Evolutionary conservation across 2,888 invertebrate species (phyloP).

Genomic region (Tiliacea aurago): DNA sequence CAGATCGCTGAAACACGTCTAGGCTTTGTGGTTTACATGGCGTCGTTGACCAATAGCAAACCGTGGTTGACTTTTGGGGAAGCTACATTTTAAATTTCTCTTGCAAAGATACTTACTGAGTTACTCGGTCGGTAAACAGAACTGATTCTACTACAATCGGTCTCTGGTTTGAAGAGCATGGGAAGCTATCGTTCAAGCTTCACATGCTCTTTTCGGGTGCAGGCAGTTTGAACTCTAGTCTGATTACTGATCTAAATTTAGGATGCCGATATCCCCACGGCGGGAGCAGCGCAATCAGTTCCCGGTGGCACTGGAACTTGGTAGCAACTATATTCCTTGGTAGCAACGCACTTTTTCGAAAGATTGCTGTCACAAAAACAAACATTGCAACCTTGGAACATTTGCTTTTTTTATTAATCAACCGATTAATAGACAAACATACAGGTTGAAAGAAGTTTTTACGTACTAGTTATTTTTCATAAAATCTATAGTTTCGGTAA

Average conservation of each 20-base stretch:
- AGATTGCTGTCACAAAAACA: constrained; percentile 52
- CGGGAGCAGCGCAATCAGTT: constrained; percentile 4
- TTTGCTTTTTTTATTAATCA: constrained; percentile 31
- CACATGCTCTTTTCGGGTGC: constrained; percentile 31
- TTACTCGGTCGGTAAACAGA: background rate
- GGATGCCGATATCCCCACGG: constrained; percentile 2
- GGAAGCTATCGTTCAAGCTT: background rate
- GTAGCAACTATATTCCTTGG: background rate
- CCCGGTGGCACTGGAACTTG: background rate
- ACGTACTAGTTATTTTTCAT: background rate
- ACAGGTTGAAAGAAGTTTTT: constrained; percentile 24
- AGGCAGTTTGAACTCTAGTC: constrained; percentile 4
- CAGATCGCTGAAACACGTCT: background rate
- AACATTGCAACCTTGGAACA: constrained; percentile 33
- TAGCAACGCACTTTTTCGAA: constrained; percentile 2
- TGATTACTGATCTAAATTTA: constrained; percentile 14
- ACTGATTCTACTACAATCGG: constrained; percentile 18
- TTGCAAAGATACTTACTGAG: constrained; percentile 39
- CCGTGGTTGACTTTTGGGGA: constrained; percentile 10
- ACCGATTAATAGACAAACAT: constrained; percentile 24
- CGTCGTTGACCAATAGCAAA: background rate
- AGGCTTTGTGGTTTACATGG: background rate
- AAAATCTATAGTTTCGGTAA: constrained; percentile 27
- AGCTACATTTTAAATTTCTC: background rate
- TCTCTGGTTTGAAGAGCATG: constrained; percentile 30